Evolutionary conservation across 2,797 vertebrate species (phyloP), one percentile per base, ranked within the genome.

Genomic region (Anguilla obscura): DNA sequence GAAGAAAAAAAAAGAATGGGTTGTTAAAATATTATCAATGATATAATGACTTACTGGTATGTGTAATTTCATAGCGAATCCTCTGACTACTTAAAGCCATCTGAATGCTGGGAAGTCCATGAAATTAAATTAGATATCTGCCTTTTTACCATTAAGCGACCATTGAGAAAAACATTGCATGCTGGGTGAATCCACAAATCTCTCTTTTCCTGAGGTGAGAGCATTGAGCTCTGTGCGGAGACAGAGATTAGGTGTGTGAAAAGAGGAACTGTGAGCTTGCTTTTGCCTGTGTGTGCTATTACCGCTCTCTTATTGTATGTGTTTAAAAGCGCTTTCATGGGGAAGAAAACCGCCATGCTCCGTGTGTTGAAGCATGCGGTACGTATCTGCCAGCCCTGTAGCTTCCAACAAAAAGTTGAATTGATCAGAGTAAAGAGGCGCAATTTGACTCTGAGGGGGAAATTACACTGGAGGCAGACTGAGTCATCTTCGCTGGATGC

Each of bases 201-300:
- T 86, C 40, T 48, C 24, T 48, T 69, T 74, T 74, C 48, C 63
- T 33, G 45, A 74, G 16, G 66, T 50, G 40, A 86, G n/a, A 52
- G 85, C 45, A n/a, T 0, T 45, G 21, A 50, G 21, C 54, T 48
- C 66, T 71, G n/a, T 86, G 85, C 60, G 33, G 24, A 33, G 63
- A 30, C 45, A 54, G 9, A 40, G 79, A 82, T n/a, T 8, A n/a
- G 79, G 45, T 82, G 40, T 50, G 71, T 87, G 74, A 36, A 6
- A 54, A 76, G 71, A 33, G 33, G 27, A 30, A 21, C 63, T 83
- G n/a, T 9, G 1, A 83, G 79, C 84, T 66, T 71, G 48, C 86
- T 52, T 85, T 58, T 83, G 86, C 89, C 48, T 79, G 69, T 79
- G 69, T n/a, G 86, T 82, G 76, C 0, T n/a, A n/a, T 82, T 45